Conservation (phyloP, 2,888 invertebrate species). For the Drosophila multiciliata region DNA sequence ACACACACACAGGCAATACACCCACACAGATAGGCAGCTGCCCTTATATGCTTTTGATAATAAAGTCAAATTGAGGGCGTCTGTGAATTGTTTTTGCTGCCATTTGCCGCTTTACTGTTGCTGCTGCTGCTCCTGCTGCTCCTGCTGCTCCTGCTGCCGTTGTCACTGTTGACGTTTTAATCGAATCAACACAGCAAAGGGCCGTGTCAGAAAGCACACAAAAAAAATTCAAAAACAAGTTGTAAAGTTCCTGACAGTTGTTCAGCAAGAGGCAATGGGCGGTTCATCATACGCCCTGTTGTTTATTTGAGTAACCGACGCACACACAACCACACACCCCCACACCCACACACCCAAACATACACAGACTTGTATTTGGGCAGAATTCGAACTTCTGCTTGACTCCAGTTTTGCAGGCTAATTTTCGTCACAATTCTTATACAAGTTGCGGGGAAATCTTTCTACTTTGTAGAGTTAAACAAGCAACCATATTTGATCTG, state of each 20-base stretch:
- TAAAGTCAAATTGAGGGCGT: constrained; percentile 52
- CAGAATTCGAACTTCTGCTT: constrained; percentile 5
- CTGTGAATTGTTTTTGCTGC: constrained; percentile 69
- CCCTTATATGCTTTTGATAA: constrained; percentile 41
- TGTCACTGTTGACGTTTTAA: constrained; percentile 75
- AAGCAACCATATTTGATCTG: too few relatives aligned
- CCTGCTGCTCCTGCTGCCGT: constrained; percentile 43
- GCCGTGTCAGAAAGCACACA: constrained; percentile 53
- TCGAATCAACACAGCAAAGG: constrained; percentile 71
- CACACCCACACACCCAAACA: background rate
- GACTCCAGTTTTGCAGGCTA: constrained; percentile 53
- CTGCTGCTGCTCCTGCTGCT: constrained; percentile 40
- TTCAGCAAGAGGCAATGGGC: constrained; percentile 3
- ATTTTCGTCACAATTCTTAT: constrained; percentile 59
- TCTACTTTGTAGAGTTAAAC: background rate
- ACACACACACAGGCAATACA: background rate
- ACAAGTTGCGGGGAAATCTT: constrained; percentile 49
- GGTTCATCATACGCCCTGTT: constrained; percentile 53
- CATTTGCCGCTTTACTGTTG: constrained; percentile 33
- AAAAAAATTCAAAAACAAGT: constrained; percentile 51
- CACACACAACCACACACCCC: constrained; percentile 8
- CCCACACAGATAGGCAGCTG: constrained; percentile 1
- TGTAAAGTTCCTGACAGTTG: constrained; percentile 70
- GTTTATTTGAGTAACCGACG: constrained; percentile 41
- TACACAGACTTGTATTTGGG: background rate